Evolutionary conservation across 2,113 vertebrate species (phyloP), one percentile per base, ranked within the genome.

Genomic region (Zapus hudsonius): DNA sequence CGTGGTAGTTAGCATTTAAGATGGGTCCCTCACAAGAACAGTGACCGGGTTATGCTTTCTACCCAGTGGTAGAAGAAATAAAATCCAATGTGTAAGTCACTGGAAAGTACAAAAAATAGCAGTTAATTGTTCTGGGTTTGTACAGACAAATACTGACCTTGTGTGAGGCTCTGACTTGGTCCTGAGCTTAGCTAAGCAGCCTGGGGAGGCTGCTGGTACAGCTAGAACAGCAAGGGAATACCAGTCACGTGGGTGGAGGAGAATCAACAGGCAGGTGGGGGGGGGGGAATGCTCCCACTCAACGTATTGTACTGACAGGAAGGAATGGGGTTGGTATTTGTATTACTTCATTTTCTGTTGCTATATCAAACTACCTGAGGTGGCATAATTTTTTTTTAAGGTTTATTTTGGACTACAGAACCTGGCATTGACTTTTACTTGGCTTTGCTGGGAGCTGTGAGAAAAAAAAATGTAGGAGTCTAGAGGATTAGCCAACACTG

Each of bases 401-500:
- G 42, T 66, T 88, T 25, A 16, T 23, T 66, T 72, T 85, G 1
- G 1, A 85, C 11, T 57, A 57, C 25, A 76, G 17, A 38, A 42
- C 4, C 27, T 52, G 33, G 15, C 33, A 36, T 17, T 44, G 22
- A 20, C 57, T n/a, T 75, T 29, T 47, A 22, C 57, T 47, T 36
- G 11, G 57, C 72, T 66, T 17, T 25, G 19, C 44, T 33, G 19
- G 27, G n/a, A 17, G 25, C n/a, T 63, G 19, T 36, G 23, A 29
- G 31, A 5, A 10, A 38, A 4, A 36, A 55, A 47, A 82, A 47
- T 47, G 31, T 59, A 20, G 69, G 74, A 78, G 36, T 80, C 66
- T 63, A 67, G 6, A 93, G 55, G 33, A 64, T 64, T 85, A n/a
- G n/a, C n/a, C 85, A 80, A 52, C 83, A 67, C n/a, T 82, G 66